A percentile compares a stretch with the other conserved stretches of the same genome.
phyloP scores from a whole-genome alignment of 2,113 vertebrate species.

The Ptyas mucosa region DNA sequence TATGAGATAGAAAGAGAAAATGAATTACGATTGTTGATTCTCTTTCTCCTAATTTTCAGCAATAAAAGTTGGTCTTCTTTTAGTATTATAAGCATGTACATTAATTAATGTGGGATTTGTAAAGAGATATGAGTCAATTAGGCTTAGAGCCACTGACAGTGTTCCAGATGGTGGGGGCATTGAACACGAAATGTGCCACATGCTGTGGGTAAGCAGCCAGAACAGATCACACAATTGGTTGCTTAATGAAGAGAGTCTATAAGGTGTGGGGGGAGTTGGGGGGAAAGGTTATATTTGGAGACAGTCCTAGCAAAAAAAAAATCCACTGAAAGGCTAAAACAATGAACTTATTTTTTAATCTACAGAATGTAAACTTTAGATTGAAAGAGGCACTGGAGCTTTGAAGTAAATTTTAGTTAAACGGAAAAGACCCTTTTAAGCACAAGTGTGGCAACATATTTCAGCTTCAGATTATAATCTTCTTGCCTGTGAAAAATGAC shows the following conservation, averaged over 20 bases:
- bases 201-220: not conserved
- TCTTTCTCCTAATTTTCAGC: not conserved
- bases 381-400: not conserved
- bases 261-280: too few relatives aligned
- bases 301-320: not conserved
- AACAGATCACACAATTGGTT: not conserved
- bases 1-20: not conserved
- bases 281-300: not conserved
- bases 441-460: not conserved
- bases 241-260: not conserved
- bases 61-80: not conserved
- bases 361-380: not conserved
- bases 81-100: not conserved
- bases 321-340: not conserved
- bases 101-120: not conserved
- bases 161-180: constrained; percentile 19
- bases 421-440: not conserved
- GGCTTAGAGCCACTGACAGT: not conserved
- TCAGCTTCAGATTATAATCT: not conserved
- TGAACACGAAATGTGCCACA: constrained; percentile 5
- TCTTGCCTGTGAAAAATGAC: not conserved
- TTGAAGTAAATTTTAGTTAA: not conserved
- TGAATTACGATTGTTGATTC: not conserved
- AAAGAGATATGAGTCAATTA: constrained; percentile 1
- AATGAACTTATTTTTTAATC: not conserved